A percentile compares a stretch with the other conserved stretches of the same genome.
Evolutionary conservation across 1,140 invertebrate species (phyloP).

Genomic region (Eueides isabella): DNA sequence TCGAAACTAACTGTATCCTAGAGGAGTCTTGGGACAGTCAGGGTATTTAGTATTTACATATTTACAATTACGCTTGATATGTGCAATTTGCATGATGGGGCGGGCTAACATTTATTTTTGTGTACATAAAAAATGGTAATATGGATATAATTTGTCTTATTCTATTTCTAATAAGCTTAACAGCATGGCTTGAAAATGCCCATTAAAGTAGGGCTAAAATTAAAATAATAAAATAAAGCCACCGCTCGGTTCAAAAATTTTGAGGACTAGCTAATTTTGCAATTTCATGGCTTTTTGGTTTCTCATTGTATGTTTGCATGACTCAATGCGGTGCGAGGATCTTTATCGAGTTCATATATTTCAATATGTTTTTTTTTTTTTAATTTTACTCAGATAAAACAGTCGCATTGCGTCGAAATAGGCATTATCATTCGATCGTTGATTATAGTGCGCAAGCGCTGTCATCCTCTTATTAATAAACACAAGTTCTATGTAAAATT

Average conservation of each 20-base stretch:
- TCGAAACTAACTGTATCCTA: conserved; percentile 68
- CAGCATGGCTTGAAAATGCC: conserved; percentile 47
- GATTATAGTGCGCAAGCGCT: conserved; percentile 9
- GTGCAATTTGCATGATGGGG: conserved; percentile 58
- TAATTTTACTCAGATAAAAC: conserved; percentile 17
- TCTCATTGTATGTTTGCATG: conserved; percentile 18
- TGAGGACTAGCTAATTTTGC: conserved; percentile 49
- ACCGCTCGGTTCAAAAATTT: conserved; percentile 57
- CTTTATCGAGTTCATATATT: not conserved
- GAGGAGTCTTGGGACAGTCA: conserved; percentile 69
- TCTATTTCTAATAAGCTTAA: conserved; percentile 28
- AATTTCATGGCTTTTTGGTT: conserved; percentile 28
- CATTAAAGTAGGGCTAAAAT: conserved; percentile 3
- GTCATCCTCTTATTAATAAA: conserved; percentile 16
- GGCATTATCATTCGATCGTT: conserved; percentile 15
- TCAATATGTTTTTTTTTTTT: conserved; percentile 3
- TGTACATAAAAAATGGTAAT: conserved; percentile 32
- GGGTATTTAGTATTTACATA: conserved; percentile 54
- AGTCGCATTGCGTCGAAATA: conserved; percentile 21
- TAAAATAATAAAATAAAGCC: not conserved
- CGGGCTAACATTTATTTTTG: conserved; percentile 41
- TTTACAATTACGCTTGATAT: conserved; percentile 35
- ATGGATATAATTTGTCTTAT: too few species aligned
- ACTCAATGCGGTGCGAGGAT: conserved; percentile 18
- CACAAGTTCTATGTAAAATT: not conserved